These are phyloP conservation scores for Tinamus guttatus DNA, from an alignment of 2,113 vertebrate genomes.

Conservation along the genomic window DNA sequence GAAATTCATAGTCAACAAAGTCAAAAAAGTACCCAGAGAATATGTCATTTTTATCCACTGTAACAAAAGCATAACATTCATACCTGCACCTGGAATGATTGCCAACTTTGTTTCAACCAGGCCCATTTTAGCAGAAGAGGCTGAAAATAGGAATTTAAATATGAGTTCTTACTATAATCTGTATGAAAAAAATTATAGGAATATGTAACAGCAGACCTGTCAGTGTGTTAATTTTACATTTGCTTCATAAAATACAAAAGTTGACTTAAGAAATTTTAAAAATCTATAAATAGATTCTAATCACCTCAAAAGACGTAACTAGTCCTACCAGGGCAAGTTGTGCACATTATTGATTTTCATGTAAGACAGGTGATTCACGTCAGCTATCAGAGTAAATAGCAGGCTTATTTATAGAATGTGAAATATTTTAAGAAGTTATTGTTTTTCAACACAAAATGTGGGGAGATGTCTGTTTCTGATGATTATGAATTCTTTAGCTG, in stretches of 20 bases:
- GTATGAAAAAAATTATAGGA: neutral
- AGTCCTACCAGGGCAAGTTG: neutral
- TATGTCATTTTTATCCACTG: neutral
- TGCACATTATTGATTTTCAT: neutral
- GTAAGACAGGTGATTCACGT: neutral
- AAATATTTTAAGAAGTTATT: neutral
- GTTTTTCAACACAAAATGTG: neutral
- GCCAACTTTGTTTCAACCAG: constrained; percentile 95
- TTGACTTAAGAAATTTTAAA: neutral
- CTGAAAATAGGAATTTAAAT: constrained; percentile 73
- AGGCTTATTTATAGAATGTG: neutral
- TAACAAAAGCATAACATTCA: constrained; percentile 37
- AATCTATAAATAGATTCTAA: neutral
- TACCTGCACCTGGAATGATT: constrained; percentile 96
- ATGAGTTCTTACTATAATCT: neutral
- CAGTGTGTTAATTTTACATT: neutral
- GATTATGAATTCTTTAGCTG: neutral
- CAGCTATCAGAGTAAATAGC: neutral
- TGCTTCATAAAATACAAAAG: neutral
- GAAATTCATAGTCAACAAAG: neutral
- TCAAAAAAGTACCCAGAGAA: neutral
- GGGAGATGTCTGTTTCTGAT: neutral
- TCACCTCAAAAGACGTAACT: neutral
- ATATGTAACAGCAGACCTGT: neutral
- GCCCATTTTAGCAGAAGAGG: constrained; percentile 93